These are phyloP conservation scores for Pangasius krempfi DNA, from an alignment of 2,797 vertebrate species.

Conservation along the genomic window DNA sequence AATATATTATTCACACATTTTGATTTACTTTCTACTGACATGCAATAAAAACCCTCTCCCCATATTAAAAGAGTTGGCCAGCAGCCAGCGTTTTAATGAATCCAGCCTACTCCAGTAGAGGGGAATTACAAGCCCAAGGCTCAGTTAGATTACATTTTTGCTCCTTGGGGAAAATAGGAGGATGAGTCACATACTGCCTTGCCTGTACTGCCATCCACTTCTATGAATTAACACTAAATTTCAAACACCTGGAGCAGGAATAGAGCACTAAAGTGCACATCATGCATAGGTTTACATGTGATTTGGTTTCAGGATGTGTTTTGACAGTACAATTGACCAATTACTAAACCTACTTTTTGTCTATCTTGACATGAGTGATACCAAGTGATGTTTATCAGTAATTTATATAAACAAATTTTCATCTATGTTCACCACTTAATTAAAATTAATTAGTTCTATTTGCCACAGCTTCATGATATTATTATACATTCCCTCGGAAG, in stretches of 20 bases:
- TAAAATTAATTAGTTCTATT: slow-evolving; percentile 37
- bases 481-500: slow-evolving; percentile 27
- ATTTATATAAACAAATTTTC: slow-evolving; percentile 43
- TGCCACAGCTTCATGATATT: slow-evolving; percentile 29
- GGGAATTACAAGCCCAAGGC: slow-evolving; percentile 92
- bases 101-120: slow-evolving; percentile 93
- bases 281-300: slow-evolving; percentile 38
- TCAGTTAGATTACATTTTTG: slow-evolving; percentile 88
- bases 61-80: slow-evolving; percentile 97
- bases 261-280: slow-evolving; percentile 41
- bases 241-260: slow-evolving; percentile 77
- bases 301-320: slow-evolving; percentile 47
- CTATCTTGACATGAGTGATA: slow-evolving; percentile 34
- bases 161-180: slow-evolving; percentile 76
- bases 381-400: background rate
- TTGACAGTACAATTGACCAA: slow-evolving; percentile 30
- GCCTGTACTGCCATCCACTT: slow-evolving; percentile 63
- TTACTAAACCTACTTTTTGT: slow-evolving; percentile 29
- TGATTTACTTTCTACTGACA: slow-evolving; percentile 99
- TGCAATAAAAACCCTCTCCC: slow-evolving; percentile 90
- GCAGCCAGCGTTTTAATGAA: slow-evolving; percentile 99
- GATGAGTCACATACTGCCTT: slow-evolving; percentile 72
- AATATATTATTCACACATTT: slow-evolving; percentile 98
- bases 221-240: slow-evolving; percentile 84
- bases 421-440: slow-evolving; percentile 35